phyloP scores from a whole-genome alignment of 1,140 invertebrate species.

The Periplaneta americana region DNA sequence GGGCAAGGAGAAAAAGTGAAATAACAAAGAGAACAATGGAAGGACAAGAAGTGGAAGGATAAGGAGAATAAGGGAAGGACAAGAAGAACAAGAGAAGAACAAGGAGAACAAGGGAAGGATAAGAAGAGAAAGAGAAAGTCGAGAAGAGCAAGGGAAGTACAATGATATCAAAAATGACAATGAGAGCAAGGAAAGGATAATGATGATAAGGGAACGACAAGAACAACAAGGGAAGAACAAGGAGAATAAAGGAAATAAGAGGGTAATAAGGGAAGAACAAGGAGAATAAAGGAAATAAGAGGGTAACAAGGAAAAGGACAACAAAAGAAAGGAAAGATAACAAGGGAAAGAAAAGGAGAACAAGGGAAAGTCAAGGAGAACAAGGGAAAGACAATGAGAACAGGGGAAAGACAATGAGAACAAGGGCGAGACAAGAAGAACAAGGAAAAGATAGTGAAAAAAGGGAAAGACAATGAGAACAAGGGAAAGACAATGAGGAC shows the following conservation, averaged over 20 bases:
- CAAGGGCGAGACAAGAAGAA: too few relatives aligned
- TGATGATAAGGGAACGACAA: neutral
- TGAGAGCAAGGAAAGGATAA: neutral
- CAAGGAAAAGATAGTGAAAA: neutral
- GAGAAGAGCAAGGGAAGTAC: neutral
- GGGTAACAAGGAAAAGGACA: neutral
- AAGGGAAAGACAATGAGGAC: too few relatives aligned
- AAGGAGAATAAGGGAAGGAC: neutral
- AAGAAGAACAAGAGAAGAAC: neutral
- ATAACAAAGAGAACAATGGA: too few relatives aligned
- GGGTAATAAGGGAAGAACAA: neutral
- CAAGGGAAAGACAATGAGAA: too few relatives aligned
- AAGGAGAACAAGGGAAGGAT: neutral
- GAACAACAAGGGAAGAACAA: neutral
- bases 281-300: neutral
- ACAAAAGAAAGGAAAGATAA: neutral
- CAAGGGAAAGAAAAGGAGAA: neutral
- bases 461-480: too few relatives aligned
- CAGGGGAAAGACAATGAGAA: too few relatives aligned
- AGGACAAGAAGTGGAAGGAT: too few relatives aligned
- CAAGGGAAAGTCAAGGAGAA: too few relatives aligned
- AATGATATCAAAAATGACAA: neutral
- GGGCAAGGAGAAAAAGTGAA: neutral
- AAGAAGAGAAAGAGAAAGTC: neutral
- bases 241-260: neutral